A percentile compares a stretch with the other conserved stretches of the same genome.
Conservation (phyloP, 2,113 vertebrate species). For the Pardalotus punctatus region DNA sequence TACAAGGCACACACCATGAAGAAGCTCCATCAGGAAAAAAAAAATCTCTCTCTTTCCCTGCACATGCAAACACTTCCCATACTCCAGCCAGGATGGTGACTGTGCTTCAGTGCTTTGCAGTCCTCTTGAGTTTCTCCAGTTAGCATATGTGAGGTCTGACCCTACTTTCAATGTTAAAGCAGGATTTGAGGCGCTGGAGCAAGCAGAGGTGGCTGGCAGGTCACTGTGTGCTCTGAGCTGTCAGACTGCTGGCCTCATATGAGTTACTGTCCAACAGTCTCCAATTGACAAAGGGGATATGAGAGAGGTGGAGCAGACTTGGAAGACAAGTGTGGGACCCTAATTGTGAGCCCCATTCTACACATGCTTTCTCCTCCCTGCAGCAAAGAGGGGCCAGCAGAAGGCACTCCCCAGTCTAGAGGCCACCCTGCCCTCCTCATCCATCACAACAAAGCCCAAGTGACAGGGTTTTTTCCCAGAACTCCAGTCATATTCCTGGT, state of each 20-base stretch:
- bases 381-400: accelerated
- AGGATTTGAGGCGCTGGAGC: background rate
- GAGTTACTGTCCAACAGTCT: background rate
- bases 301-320: background rate
- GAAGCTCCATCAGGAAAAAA: background rate
- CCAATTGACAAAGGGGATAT: background rate
- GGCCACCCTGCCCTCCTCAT: accelerated
- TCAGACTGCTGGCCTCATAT: background rate
- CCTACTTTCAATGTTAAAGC: background rate
- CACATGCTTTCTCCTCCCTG: background rate
- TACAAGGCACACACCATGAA: accelerated
- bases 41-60: background rate
- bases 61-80: background rate
- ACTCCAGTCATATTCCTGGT: background rate
- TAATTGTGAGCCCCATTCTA: background rate
- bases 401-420: background rate
- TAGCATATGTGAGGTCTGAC: background rate
- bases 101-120: background rate
- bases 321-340: background rate
- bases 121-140: accelerated
- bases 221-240: background rate
- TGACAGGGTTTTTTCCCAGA: accelerated
- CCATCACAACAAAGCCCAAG: background rate
- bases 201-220: background rate
- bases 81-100: background rate